Conservation (phyloP, 2,888 invertebrate species). For the Cinara cedri region DNA sequence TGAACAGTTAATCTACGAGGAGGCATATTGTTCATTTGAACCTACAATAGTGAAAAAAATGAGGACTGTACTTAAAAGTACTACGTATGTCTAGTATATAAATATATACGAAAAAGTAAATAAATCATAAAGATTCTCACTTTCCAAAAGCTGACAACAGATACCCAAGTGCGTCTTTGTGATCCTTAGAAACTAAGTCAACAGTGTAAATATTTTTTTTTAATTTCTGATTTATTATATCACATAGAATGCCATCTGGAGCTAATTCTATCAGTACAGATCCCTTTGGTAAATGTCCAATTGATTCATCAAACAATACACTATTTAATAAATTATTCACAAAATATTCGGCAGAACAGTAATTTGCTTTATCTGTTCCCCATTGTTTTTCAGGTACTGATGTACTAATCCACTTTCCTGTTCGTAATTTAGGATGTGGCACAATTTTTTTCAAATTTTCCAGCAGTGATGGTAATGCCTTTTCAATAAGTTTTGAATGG, state of each 20-base stretch:
- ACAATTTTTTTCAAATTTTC: conserved; percentile 70
- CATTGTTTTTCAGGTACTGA: conserved; percentile 70
- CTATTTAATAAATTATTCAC: conserved; percentile 68
- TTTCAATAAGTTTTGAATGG: conserved; percentile 81
- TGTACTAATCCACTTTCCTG: conserved; percentile 72
- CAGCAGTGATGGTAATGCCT: conserved; percentile 73
- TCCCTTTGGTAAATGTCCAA: conserved; percentile 67
- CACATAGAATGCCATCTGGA: conserved; percentile 70
- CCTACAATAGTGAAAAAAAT: no score
- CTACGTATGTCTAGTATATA: neutral
- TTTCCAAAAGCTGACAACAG: conserved; percentile 65
- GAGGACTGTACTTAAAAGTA: no score
- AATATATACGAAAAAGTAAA: neutral
- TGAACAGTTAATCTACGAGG: no score
- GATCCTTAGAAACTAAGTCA: conserved; percentile 69
- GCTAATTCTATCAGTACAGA: conserved; percentile 70
- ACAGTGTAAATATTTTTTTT: conserved; percentile 67
- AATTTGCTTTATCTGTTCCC: conserved; percentile 67
- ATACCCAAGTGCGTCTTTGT: conserved; percentile 65
- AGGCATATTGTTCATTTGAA: no score
- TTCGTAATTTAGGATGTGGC: conserved; percentile 71
- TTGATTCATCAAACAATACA: conserved; percentile 68
- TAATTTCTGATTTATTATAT: conserved; percentile 70
- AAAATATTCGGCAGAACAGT: conserved; percentile 72
- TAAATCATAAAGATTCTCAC: conserved; percentile 59